phyloP scores from a whole-genome alignment of 1,140 invertebrate species.

The Conus ventricosus region DNA sequence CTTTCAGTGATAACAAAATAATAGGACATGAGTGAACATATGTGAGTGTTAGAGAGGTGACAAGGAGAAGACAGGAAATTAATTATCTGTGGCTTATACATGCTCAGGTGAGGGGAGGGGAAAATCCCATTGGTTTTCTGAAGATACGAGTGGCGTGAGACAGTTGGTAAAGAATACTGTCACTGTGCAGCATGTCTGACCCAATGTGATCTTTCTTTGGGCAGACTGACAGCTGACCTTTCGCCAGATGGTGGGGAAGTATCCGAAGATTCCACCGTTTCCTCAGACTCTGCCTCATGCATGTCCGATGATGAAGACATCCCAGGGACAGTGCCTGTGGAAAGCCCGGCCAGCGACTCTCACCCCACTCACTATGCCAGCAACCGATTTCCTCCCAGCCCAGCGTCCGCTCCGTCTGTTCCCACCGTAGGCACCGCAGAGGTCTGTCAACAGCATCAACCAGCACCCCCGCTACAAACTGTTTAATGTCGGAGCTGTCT shows the following conservation, averaged over 20 bases:
- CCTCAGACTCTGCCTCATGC: background rate
- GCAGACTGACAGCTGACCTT: slow-evolving; percentile 40
- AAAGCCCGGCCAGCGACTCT: slow-evolving; percentile 3
- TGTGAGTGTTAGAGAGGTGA: too few species aligned
- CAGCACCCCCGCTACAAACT: background rate
- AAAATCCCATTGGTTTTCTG: too few species aligned
- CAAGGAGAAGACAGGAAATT: too few species aligned
- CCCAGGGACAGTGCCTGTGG: background rate
- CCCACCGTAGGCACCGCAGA: background rate
- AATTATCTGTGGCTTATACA: too few species aligned
- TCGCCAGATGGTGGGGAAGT: slow-evolving; percentile 11
- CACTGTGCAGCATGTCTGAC: too few species aligned
- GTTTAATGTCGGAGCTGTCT: background rate
- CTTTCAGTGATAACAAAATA: too few species aligned
- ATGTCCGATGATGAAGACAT: slow-evolving; percentile 15
- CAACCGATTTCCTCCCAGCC: background rate
- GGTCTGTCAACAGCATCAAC: background rate
- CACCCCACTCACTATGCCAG: background rate
- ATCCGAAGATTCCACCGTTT: background rate
- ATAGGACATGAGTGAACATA: too few species aligned
- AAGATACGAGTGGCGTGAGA: too few species aligned
- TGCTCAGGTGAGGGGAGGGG: too few species aligned
- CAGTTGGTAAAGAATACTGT: background rate
- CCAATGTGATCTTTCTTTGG: background rate
- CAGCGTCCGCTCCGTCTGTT: slow-evolving; percentile 12